These are phyloP conservation scores for Chelonia mydas DNA, from an alignment of 2,797 vertebrate genomes.

Conservation along the genomic window DNA sequence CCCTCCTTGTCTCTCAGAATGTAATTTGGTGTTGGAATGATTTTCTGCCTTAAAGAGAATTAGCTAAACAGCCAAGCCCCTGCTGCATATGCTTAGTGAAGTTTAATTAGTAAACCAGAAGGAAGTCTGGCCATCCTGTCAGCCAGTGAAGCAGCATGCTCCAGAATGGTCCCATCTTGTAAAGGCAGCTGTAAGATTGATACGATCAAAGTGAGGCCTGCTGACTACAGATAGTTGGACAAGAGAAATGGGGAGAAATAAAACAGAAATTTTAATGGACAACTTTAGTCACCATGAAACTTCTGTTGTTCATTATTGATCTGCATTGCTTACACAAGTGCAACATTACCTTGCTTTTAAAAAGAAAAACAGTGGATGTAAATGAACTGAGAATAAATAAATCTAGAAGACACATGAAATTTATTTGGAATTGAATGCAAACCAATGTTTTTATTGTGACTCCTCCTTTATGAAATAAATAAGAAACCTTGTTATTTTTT, in stretches of 20 bases:
- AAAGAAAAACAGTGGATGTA: neutral
- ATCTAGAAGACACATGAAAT: neutral
- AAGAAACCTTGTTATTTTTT: neutral
- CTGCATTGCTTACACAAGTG: neutral
- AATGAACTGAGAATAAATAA: neutral
- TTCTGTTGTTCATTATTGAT: neutral
- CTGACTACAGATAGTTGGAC: neutral
- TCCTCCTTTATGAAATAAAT: neutral
- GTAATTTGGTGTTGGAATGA: neutral
- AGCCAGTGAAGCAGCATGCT: conserved; percentile 14
- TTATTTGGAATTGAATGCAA: neutral
- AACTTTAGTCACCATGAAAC: neutral
- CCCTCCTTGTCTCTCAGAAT: neutral
- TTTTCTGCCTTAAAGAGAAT: neutral
- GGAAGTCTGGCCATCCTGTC: neutral
- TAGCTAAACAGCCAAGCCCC: conserved; percentile 9
- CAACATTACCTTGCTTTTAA: neutral
- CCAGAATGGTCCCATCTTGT: conserved; percentile 15
- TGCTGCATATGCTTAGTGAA: conserved; percentile 6
- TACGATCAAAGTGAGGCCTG: conserved; percentile 26
- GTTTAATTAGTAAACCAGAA: conserved; percentile 49
- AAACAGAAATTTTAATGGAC: neutral
- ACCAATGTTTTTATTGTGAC: neutral
- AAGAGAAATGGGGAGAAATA: neutral
- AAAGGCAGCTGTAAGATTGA: conserved; percentile 49